A percentile compares a stretch with the other conserved stretches of the same genome.
phyloP scores from a whole-genome alignment of 2,113 vertebrate genomes.

The Carlito syrichta region DNA sequence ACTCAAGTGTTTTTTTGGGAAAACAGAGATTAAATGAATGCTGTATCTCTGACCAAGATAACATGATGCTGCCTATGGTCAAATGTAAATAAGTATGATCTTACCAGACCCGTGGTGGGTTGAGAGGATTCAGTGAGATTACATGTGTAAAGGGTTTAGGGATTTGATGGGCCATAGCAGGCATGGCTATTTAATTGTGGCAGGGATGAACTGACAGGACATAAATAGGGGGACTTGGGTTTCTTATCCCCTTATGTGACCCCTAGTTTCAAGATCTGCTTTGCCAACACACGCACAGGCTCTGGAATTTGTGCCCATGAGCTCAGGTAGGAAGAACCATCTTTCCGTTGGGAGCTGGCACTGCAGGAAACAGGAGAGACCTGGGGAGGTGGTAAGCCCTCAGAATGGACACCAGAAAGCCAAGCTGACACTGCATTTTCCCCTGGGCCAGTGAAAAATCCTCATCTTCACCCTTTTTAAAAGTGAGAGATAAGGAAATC shows the following conservation, averaged over 20 bases:
- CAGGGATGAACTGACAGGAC: neutral
- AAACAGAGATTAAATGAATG: neutral
- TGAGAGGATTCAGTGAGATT: neutral
- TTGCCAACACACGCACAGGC: neutral
- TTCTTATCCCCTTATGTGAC: neutral
- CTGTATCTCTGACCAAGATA: neutral
- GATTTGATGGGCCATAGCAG: neutral
- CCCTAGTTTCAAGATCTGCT: constrained; percentile 10
- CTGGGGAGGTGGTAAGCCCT: neutral
- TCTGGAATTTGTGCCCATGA: constrained; percentile 12
- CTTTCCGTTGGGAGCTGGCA: neutral
- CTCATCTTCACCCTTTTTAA: neutral
- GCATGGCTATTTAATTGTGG: neutral
- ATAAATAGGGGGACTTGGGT: neutral
- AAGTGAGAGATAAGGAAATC: too few species aligned
- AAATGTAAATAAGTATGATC: neutral
- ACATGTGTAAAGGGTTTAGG: neutral
- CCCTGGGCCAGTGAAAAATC: neutral
- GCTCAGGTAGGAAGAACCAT: neutral
- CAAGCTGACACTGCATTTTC: neutral
- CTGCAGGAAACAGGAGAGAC: neutral
- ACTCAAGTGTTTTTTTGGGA: neutral
- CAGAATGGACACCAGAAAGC: neutral
- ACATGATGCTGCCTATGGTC: neutral
- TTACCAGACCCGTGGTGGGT: neutral